Percentiles rank a stretch among this genome's conserved stretches.
Conservation (phyloP, 53 echinoderm and acorn worm species). For the Paelopatides confundens region DNA sequence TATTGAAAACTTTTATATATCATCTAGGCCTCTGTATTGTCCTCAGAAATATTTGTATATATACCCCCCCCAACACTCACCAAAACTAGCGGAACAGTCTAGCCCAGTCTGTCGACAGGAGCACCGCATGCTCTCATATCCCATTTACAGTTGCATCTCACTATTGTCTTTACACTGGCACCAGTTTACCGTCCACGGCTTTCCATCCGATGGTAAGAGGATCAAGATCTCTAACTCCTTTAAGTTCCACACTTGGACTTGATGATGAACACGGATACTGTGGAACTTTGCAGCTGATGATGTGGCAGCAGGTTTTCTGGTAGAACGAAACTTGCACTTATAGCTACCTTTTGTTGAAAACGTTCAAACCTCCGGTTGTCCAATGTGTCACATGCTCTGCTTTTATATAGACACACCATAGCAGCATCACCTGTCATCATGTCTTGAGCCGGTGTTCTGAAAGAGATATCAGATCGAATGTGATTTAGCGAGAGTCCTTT, state of each 20-base stretch:
- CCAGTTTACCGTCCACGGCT: constrained; percentile 2
- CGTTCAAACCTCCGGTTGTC: neutral
- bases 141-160: constrained; percentile 20
- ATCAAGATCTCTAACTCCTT: neutral
- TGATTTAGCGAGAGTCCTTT: constrained; percentile 62
- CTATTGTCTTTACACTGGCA: neutral
- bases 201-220: neutral
- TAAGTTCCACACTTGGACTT: constrained; percentile 27
- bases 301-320: constrained; percentile 38
- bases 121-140: neutral
- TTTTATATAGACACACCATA: constrained; percentile 29
- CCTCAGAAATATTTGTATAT: neutral
- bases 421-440: constrained; percentile 35
- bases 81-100: constrained; percentile 12
- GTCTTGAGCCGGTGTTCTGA: constrained; percentile 35
- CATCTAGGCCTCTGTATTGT: neutral
- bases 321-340: neutral
- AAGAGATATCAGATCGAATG: neutral
- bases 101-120: neutral
- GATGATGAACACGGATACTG: neutral
- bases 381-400: constrained; percentile 4
- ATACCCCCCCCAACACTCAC: neutral
- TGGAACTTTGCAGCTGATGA: constrained; percentile 18
- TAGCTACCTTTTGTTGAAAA: constrained; percentile 14
- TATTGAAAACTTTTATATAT: too few relatives aligned